These are phyloP conservation scores for Phainopepla nitens DNA, from an alignment of 2,113 vertebrate genomes.

Conservation along the genomic window DNA sequence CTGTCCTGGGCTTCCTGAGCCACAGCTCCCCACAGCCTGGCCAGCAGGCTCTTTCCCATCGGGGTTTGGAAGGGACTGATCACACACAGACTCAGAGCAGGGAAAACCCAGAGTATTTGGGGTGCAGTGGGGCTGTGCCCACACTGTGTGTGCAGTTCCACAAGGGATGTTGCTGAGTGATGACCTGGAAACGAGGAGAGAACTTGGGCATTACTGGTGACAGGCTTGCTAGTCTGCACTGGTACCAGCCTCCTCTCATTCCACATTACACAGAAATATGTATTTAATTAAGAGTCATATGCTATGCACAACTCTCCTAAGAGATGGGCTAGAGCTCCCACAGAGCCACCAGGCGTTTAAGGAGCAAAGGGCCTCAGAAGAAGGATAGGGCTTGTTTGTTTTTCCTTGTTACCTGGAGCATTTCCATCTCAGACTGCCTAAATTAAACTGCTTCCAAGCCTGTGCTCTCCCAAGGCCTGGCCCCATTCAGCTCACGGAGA, in stretches of 20 bases:
- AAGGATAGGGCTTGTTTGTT: background rate
- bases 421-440: background rate
- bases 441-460: conserved; percentile 25
- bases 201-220: background rate
- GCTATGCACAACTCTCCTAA: background rate
- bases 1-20: background rate
- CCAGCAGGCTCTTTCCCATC: background rate
- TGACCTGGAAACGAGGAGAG: background rate
- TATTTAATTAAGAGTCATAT: background rate
- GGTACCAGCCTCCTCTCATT: background rate
- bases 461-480: conserved; percentile 3
- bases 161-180: background rate
- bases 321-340: background rate
- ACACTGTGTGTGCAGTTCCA: fast-evolving
- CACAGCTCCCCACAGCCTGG: background rate
- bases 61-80: background rate
- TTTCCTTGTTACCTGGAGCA: conserved; percentile 10
- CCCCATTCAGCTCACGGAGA: conserved; percentile 48
- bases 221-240: background rate
- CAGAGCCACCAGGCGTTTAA: background rate
- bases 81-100: background rate
- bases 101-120: background rate
- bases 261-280: background rate
- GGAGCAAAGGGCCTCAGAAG: background rate
- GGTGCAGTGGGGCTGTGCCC: background rate